Percentiles rank a stretch among this genome's conserved stretches.
phyloP scores from a whole-genome alignment of 1,140 invertebrate genomes.

The Belonocnema kinseyi region DNA sequence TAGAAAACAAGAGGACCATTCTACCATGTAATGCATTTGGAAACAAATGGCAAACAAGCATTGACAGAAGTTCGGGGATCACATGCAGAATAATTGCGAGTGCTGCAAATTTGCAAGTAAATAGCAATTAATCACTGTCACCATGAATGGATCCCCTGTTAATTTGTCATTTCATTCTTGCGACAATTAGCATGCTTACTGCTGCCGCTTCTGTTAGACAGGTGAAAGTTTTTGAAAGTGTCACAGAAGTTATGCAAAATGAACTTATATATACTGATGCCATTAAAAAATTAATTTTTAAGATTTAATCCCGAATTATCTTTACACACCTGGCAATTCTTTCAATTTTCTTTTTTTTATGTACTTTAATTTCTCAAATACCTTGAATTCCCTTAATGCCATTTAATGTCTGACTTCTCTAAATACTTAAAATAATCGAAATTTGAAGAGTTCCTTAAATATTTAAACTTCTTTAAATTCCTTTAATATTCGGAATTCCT shows the following conservation, averaged over 20 bases:
- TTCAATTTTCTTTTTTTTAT: too few relatives aligned
- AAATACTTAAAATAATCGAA: too few relatives aligned
- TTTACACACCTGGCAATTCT: too few relatives aligned
- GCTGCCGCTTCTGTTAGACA: constrained; percentile 46
- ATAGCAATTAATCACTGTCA: constrained; percentile 73
- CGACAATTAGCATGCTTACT: constrained; percentile 65
- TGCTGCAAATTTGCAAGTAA: constrained; percentile 73
- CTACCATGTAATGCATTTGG: constrained; percentile 55
- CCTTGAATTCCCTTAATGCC: too few relatives aligned
- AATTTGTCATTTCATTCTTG: constrained; percentile 68
- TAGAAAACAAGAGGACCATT: constrained; percentile 49
- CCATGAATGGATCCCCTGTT: constrained; percentile 67
- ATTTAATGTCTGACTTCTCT: too few relatives aligned
- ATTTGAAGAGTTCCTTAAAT: too few relatives aligned
- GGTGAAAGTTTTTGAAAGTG: constrained; percentile 37
- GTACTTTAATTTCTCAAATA: too few relatives aligned
- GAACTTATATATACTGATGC: too few relatives aligned
- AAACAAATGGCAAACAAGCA: constrained; percentile 63
- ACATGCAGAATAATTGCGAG: constrained; percentile 62
- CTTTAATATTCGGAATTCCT: too few relatives aligned
- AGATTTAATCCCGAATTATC: too few relatives aligned
- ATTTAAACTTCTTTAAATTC: too few relatives aligned
- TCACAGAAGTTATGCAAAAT: neutral
- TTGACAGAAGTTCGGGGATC: constrained; percentile 47
- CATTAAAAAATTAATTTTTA: too few relatives aligned